Evolutionary conservation across 2,888 invertebrate genomes (phyloP).

Genomic region (Lottia gigantea): DNA sequence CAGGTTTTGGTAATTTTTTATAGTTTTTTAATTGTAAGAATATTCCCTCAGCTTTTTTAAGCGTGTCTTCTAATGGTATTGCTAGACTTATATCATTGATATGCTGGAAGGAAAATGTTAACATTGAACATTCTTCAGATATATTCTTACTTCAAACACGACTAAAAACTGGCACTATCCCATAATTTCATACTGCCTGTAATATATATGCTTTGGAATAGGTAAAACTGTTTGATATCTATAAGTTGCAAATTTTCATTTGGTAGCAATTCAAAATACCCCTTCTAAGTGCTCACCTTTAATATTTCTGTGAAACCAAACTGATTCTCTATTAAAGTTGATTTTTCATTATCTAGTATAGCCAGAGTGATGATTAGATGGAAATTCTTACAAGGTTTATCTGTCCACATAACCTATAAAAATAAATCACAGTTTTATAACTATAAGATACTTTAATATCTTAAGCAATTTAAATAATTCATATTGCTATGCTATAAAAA

Average conservation of each 20-base stretch:
- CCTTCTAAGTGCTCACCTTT: too few relatives aligned
- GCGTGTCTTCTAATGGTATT: conserved; percentile 83
- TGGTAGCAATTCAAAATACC: too few relatives aligned
- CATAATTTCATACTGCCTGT: too few relatives aligned
- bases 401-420: conserved; percentile 83
- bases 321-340: conserved; percentile 86
- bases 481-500: too few relatives aligned
- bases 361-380: conserved; percentile 93
- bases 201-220: too few relatives aligned
- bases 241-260: too few relatives aligned
- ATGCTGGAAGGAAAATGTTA: conserved; percentile 74
- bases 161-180: too few relatives aligned
- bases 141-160: too few relatives aligned
- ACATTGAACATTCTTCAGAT: too few relatives aligned
- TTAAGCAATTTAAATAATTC: background rate
- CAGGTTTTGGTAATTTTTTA: conserved; percentile 55
- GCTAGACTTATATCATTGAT: conserved; percentile 93
- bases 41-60: conserved; percentile 91
- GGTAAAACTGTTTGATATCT: too few relatives aligned
- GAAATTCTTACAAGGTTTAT: conserved; percentile 92
- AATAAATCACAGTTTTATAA: background rate
- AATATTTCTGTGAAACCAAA: conserved; percentile 92
- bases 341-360: conserved; percentile 89
- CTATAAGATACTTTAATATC: background rate
- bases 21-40: conserved; percentile 80